phyloP scores from a whole-genome alignment of 2,113 vertebrate species.

The Mesembrinibis cayennensis region DNA sequence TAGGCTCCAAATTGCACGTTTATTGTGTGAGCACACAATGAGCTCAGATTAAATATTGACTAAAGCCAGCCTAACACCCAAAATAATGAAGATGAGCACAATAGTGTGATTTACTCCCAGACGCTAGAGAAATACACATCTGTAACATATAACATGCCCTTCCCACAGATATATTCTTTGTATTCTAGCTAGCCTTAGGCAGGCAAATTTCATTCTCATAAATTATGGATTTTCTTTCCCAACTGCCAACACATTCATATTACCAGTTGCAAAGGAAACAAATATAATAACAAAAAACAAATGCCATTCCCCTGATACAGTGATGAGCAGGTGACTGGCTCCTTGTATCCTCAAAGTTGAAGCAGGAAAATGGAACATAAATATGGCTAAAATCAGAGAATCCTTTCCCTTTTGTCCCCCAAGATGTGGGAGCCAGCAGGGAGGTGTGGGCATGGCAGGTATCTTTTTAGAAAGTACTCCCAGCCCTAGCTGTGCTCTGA shows the following conservation, averaged over 20 bases:
- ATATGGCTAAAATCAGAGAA: not conserved
- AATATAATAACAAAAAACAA: not conserved
- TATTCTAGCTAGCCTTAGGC: constrained; percentile 41
- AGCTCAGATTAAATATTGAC: constrained; percentile 57
- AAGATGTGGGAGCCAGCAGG: not conserved
- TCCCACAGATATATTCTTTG: constrained; percentile 51
- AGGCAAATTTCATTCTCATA: constrained; percentile 51
- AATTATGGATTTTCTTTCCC: constrained; percentile 59
- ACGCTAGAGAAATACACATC: constrained; percentile 42
- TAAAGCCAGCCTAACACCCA: constrained; percentile 33
- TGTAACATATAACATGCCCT: constrained; percentile 52
- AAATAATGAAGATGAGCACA: constrained; percentile 63
- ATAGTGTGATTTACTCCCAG: constrained; percentile 51
- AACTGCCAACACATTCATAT: constrained; percentile 40
- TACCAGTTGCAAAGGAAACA: constrained; percentile 32
- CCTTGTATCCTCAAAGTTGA: constrained; percentile 18
- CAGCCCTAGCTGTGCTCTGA: not conserved
- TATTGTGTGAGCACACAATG: constrained; percentile 52
- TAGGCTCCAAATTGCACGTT: constrained; percentile 48
- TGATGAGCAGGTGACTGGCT: not conserved
- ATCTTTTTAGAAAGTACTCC: constrained; percentile 11
- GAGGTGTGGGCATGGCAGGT: constrained; percentile 7
- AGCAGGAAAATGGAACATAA: constrained; percentile 23
- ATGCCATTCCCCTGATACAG: not conserved
- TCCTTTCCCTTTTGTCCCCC: constrained; percentile 38